These are phyloP conservation scores for Maniola hyperantus DNA, from an alignment of 2,888 invertebrate species.

Conservation along the genomic window DNA sequence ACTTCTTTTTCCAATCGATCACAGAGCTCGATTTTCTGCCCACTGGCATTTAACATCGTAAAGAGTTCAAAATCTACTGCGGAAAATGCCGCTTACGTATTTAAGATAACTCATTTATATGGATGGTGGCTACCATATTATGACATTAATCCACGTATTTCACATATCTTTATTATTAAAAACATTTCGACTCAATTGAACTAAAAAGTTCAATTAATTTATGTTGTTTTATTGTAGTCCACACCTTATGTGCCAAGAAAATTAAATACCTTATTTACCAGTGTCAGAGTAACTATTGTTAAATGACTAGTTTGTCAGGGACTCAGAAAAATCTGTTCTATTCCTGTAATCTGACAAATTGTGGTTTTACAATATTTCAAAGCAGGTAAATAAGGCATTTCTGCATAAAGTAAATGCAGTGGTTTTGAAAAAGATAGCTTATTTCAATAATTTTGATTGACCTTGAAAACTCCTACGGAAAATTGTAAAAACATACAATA, in stretches of 20 bases:
- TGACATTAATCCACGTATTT: too few relatives aligned
- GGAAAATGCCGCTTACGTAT: not conserved
- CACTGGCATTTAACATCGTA: conserved; percentile 14
- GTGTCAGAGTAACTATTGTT: too few relatives aligned
- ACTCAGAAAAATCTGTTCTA: too few relatives aligned
- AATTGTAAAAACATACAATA: not conserved
- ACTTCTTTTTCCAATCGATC: conserved; percentile 42
- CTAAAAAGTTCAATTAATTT: too few relatives aligned
- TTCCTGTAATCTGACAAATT: too few relatives aligned
- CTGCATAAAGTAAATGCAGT: not conserved
- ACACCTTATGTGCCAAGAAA: too few relatives aligned
- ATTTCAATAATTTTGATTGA: not conserved
- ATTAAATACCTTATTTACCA: too few relatives aligned
- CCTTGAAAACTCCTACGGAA: not conserved
- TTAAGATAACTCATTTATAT: not conserved
- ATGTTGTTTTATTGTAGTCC: too few relatives aligned
- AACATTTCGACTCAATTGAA: too few relatives aligned
- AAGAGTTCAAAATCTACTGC: conserved; percentile 27
- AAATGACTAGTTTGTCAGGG: too few relatives aligned
- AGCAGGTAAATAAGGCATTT: not conserved
- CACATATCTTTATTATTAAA: too few relatives aligned
- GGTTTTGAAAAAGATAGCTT: not conserved
- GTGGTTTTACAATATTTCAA: not conserved
- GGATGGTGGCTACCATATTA: too few relatives aligned
- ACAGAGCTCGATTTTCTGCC: conserved; percentile 40